Conservation (phyloP, 1,140 invertebrate genomes). For the Nasonia vitripennis region DNA sequence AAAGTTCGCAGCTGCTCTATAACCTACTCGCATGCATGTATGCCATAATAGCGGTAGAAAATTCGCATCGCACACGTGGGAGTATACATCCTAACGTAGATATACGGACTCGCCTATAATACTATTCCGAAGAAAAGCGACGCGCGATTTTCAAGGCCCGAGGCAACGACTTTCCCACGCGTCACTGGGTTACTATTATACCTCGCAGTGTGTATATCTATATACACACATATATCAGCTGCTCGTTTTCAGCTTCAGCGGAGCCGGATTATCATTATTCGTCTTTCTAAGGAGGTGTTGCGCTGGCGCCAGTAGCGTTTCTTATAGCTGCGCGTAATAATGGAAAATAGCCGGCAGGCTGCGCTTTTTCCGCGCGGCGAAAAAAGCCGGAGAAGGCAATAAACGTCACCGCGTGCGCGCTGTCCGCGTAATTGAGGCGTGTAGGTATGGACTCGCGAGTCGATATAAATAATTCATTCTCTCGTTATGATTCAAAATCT, state of each 20-base stretch:
- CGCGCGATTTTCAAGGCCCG: background rate
- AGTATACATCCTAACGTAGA: background rate
- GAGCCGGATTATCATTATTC: no score
- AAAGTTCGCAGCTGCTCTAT: background rate
- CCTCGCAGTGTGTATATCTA: background rate
- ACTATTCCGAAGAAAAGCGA: constrained; percentile 4
- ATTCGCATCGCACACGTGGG: background rate
- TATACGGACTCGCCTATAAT: background rate
- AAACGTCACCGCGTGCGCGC: background rate
- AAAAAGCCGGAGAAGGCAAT: background rate
- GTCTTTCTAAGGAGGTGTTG: no score
- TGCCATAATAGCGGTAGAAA: background rate
- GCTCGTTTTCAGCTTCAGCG: no score
- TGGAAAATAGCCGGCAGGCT: no score
- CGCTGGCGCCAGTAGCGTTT: no score
- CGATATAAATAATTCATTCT: background rate
- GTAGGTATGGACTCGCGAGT: background rate
- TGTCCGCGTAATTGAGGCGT: background rate
- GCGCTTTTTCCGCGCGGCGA: no score
- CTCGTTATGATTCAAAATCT: background rate
- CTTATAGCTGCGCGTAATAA: no score
- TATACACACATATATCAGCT: no score
- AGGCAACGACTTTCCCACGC: constrained; percentile 59
- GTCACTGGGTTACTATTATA: constrained; percentile 56
- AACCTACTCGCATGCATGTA: background rate